Evolutionary conservation across 2,888 invertebrate genomes (phyloP).

Genomic region (Dynastes hyllus): DNA sequence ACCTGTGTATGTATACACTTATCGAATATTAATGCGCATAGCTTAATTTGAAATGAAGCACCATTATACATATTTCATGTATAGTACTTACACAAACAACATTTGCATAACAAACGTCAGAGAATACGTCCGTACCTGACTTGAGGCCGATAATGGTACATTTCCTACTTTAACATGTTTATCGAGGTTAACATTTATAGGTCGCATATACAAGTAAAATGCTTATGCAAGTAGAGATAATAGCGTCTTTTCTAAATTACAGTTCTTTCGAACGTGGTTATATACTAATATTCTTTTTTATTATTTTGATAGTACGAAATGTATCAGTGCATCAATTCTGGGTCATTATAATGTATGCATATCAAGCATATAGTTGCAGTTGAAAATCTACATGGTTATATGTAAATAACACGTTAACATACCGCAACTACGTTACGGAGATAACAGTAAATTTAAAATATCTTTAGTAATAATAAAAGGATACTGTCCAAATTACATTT

Average conservation of each 20-base stretch:
- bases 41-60: slow-evolving; percentile 1
- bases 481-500: too few species aligned
- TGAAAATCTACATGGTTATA: too few species aligned
- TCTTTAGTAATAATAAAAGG: too few species aligned
- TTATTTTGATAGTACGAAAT: not conserved
- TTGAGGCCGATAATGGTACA: not conserved
- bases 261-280: not conserved
- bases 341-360: not conserved
- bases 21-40: slow-evolving; percentile 24
- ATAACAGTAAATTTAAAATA: too few species aligned
- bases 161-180: not conserved
- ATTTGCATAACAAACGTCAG: slow-evolving; percentile 17
- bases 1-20: too few species aligned
- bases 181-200: slow-evolving; percentile 12
- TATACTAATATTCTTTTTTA: not conserved
- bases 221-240: not conserved
- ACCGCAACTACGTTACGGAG: too few species aligned
- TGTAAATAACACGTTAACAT: too few species aligned
- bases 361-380: not conserved
- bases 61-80: slow-evolving; percentile 28
- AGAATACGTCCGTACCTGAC: slow-evolving; percentile 1
- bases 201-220: not conserved
- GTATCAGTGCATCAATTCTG: not conserved
- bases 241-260: not conserved
- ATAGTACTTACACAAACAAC: slow-evolving; percentile 14